Conservation (phyloP, 37 sponge, comb jelly and placozoan genomes). For the Cliona cf. orientalis region DNA sequence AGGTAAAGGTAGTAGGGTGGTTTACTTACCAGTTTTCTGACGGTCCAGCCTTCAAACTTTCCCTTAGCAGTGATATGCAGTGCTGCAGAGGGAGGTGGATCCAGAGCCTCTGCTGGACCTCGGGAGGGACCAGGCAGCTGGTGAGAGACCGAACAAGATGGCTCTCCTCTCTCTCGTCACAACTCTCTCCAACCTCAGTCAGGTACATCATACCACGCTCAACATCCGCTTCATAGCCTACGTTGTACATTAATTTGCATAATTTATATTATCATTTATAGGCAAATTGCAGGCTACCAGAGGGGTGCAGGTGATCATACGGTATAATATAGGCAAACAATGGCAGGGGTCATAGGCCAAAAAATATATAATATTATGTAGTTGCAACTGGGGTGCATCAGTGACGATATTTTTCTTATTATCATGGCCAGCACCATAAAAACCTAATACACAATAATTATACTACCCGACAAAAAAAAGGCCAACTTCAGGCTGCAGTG, state of each 20-base stretch:
- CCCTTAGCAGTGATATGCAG: conserved; percentile 48
- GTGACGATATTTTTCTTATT: neutral
- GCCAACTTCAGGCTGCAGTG: no score
- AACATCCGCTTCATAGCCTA: conserved; percentile 67
- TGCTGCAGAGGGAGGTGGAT: conserved; percentile 35
- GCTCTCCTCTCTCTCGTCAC: conserved; percentile 14
- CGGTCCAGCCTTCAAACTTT: conserved; percentile 14
- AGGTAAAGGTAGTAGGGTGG: neutral
- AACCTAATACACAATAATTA: no score
- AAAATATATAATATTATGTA: neutral
- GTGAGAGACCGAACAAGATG: conserved; percentile 17
- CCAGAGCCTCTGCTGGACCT: conserved; percentile 53
- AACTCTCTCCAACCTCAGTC: conserved; percentile 31
- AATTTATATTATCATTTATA: no score
- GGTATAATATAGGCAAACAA: neutral
- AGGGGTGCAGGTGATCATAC: no score
- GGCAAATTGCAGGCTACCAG: no score
- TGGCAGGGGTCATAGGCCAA: neutral
- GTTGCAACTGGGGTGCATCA: neutral
- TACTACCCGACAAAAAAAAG: no score
- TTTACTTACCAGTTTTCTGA: conserved; percentile 12
- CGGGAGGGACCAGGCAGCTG: conserved; percentile 30
- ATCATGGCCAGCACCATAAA: neutral
- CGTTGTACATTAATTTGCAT: no score
- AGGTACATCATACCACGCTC: conserved; percentile 13